Evolutionary conservation across 2,113 vertebrate species (phyloP).

Genomic region (Oenanthe melanoleuca): DNA sequence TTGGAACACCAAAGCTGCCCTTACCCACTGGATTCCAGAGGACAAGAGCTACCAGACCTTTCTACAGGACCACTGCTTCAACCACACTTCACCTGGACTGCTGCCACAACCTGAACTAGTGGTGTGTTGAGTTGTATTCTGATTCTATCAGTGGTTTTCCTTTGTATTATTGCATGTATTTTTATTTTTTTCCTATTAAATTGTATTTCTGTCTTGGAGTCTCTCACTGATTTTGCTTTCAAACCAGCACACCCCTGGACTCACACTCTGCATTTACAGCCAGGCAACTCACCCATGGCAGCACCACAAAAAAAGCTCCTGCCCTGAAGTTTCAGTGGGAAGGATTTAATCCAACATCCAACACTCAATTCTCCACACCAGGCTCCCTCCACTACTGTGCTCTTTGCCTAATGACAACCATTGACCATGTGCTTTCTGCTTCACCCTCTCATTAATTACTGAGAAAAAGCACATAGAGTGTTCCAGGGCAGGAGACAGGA

Average conservation of each 20-base stretch:
- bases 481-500: background rate
- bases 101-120: too few relatives aligned
- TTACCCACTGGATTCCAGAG: too few relatives aligned
- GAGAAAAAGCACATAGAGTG: background rate
- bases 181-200: too few relatives aligned
- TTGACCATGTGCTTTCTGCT: background rate
- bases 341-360: background rate
- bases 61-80: too few relatives aligned
- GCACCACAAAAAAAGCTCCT: background rate
- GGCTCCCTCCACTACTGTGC: background rate
- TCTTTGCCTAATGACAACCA: background rate
- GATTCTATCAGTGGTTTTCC: too few relatives aligned
- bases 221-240: too few relatives aligned
- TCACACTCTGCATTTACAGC: background rate
- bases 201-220: too few relatives aligned
- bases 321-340: background rate
- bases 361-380: background rate
- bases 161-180: too few relatives aligned
- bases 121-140: too few relatives aligned
- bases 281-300: background rate
- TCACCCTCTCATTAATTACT: background rate
- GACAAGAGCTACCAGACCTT: too few relatives aligned
- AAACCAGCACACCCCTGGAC: background rate
- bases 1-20: too few relatives aligned
- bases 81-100: too few relatives aligned